Conservation (phyloP, 2,113 vertebrate genomes). For the Podilymbus podiceps region DNA sequence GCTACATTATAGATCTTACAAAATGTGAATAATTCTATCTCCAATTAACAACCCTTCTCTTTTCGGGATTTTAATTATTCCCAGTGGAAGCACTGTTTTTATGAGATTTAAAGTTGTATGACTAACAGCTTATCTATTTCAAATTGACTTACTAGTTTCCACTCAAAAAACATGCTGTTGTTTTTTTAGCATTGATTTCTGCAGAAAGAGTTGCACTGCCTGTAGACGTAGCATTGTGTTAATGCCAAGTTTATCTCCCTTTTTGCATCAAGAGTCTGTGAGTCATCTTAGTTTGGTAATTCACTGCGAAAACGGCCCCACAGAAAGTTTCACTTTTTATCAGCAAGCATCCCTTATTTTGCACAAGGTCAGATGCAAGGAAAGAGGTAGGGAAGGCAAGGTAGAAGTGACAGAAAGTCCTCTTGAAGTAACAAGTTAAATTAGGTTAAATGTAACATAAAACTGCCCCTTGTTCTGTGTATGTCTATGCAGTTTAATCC, state of each 20-base stretch:
- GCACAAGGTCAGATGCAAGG: background rate
- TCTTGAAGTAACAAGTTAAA: background rate
- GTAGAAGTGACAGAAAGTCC: background rate
- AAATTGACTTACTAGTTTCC: background rate
- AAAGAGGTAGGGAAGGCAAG: background rate
- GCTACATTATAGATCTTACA: background rate
- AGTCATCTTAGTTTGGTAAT: background rate
- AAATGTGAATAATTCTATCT: background rate
- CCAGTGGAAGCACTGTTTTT: background rate
- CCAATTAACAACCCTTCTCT: background rate
- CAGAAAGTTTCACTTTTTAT: background rate
- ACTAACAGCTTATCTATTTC: background rate
- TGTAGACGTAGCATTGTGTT: background rate
- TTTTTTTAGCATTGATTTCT: background rate
- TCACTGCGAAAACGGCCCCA: background rate
- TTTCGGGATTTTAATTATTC: background rate
- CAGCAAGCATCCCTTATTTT: background rate
- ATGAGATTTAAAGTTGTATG: background rate
- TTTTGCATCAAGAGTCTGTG: background rate
- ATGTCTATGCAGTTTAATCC: background rate
- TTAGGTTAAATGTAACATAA: background rate
- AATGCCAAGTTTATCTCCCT: background rate
- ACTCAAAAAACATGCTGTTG: background rate
- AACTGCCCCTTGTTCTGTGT: background rate
- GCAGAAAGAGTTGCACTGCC: background rate